phyloP scores from a whole-genome alignment of 2,797 vertebrate genomes.

The Ataeniobius toweri region DNA sequence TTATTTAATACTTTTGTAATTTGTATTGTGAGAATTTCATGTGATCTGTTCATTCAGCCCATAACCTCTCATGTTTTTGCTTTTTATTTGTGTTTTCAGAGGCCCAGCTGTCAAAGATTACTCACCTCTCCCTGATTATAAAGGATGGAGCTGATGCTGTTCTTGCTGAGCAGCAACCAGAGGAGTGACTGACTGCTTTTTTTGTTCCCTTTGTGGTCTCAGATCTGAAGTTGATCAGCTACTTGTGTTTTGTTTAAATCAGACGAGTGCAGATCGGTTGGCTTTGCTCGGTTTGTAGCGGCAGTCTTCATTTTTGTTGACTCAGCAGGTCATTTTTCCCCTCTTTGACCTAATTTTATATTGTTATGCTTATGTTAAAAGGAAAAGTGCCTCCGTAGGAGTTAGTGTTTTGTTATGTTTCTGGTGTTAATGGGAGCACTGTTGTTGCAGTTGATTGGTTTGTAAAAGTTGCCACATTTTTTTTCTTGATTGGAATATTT shows the following conservation, averaged over 20 bases:
- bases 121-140: constrained; percentile 63
- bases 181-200: constrained; percentile 23
- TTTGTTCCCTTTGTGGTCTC: neutral
- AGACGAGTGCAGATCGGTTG: constrained; percentile 14
- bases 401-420: neutral
- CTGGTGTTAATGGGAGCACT: neutral
- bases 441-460: constrained; percentile 27
- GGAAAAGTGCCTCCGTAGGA: neutral
- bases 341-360: neutral
- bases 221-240: neutral
- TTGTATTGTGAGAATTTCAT: no score
- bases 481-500: constrained; percentile 30
- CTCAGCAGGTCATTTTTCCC: neutral
- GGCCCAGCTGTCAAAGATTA: constrained; percentile 43
- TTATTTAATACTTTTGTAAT: no score
- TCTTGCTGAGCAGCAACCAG: neutral
- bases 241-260: constrained; percentile 8
- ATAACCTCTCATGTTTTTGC: neutral
- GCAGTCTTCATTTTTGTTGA: constrained; percentile 7
- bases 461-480: constrained; percentile 5
- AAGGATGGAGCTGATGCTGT: constrained; percentile 34
- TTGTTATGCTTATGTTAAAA: constrained; percentile 22
- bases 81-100: constrained; percentile 25
- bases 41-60: neutral
- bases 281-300: neutral